These are phyloP conservation scores for Biston stratarius DNA, from an alignment of 2,888 invertebrate species.

Conservation along the genomic window DNA sequence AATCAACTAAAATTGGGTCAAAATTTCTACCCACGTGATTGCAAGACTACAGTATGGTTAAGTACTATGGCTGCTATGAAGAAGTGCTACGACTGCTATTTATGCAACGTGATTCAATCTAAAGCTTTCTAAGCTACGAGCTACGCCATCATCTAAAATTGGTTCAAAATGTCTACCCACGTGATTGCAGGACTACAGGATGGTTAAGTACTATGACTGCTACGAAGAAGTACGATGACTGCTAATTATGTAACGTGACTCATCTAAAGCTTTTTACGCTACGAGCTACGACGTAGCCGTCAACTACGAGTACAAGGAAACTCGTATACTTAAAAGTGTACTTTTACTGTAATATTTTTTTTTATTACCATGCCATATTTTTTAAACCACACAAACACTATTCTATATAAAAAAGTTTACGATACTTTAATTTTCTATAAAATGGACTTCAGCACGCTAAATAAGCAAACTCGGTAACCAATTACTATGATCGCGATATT, in stretches of 20 bases:
- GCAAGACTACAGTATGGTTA: background rate
- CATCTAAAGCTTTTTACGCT: constrained; percentile 12
- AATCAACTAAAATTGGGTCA: background rate
- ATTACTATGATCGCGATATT: background rate
- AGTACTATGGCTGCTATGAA: background rate
- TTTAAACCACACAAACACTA: constrained; percentile 7
- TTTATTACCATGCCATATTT: background rate
- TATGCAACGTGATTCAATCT: too few relatives aligned
- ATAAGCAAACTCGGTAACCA: background rate
- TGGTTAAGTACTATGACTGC: background rate
- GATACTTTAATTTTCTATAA: background rate
- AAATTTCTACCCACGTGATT: constrained; percentile 5
- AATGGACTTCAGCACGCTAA: constrained; percentile 6
- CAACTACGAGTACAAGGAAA: constrained; percentile 29
- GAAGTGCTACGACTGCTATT: too few relatives aligned
- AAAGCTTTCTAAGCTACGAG: background rate
- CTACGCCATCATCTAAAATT: background rate
- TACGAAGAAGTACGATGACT: background rate
- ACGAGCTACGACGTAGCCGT: constrained; percentile 38
- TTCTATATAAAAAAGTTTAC: background rate
- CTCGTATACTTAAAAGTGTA: constrained; percentile 6
- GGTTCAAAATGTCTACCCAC: constrained; percentile 6
- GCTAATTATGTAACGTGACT: too few relatives aligned
- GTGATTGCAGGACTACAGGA: background rate
- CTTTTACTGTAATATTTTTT: background rate